A percentile compares a stretch with the other conserved stretches of the same genome.
These are phyloP conservation scores for Alauda arvensis DNA, from an alignment of 2,797 vertebrate species.

Conservation along the genomic window DNA sequence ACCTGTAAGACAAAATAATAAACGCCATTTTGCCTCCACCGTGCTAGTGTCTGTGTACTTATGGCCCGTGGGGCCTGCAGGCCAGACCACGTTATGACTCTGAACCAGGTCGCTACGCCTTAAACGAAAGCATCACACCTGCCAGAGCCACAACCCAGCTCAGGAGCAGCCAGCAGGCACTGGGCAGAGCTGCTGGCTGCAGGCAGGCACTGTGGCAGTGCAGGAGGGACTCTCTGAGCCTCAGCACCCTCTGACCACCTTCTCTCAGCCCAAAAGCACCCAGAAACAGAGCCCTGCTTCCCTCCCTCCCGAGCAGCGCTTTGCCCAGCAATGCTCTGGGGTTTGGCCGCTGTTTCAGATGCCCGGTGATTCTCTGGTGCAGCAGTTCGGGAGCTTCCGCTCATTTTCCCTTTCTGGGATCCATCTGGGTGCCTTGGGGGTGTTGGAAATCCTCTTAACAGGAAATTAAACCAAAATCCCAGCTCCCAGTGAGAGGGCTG, in stretches of 20 bases:
- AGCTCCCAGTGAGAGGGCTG: not conserved
- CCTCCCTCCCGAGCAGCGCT: not conserved
- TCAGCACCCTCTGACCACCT: not conserved
- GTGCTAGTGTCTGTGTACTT: no score
- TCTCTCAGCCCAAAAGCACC: not conserved
- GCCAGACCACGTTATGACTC: no score
- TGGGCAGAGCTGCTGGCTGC: not conserved
- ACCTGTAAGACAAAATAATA: no score
- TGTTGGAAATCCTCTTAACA: constrained; percentile 16
- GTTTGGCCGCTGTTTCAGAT: not conserved
- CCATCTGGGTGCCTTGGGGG: constrained; percentile 36
- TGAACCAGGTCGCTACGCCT: no score
- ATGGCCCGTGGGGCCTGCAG: no score
- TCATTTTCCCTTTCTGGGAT: constrained; percentile 24
- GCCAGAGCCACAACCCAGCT: rapidly evolving
- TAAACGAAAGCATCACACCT: no score
- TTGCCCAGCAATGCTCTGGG: not conserved
- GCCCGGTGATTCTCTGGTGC: not conserved
- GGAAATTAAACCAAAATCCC: not conserved
- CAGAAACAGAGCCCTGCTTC: not conserved
- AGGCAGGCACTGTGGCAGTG: rapidly evolving
- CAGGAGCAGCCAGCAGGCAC: not conserved
- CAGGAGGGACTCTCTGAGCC: not conserved
- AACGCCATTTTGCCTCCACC: no score
- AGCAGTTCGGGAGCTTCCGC: not conserved